Base-by-base conservation (phyloP, 1,140 invertebrate species). In the Drosophila dunni region DNA sequence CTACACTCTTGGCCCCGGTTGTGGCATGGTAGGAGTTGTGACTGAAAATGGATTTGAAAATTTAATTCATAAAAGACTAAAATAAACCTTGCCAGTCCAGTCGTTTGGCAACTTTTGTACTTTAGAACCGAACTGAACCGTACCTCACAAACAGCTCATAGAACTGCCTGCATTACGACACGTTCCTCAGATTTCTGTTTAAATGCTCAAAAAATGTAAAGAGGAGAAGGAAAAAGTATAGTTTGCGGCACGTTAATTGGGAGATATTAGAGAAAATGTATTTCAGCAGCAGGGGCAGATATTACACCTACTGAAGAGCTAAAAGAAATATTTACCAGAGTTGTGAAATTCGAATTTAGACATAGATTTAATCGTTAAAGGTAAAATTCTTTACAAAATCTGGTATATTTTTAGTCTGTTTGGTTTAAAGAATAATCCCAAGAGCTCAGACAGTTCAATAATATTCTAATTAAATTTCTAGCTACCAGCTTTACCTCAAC, bases 11-110 rank as follows among this genome's bases (percentile, higher is more conserved):
- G 51, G 34, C 62, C 40, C 10, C 9, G 24, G 17, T 51, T 38
- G 46, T 46, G 61, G 63, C 75, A 66, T 54, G 76, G 62, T 83
- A 64, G 63, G 72, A 76, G 67, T 69, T 74, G 75, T 77, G 68
- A 13, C 17, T 70, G 58, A 34, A 66, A 66, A 67, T 66, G 64
- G 63, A 75, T 74, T 74, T 74, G 34, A 74, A 29, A 71, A 84
- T 86, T 53, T 89, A 83, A 86, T 86, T 89, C 84, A 86, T 89
- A 64, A 86, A 86, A 85, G 75, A 72, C 54, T 53, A 53, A 45
- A 15, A 50, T 15, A 45, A 45, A 48, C 11, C 42, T 53, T 57
- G 70, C 54, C 79, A 72, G 71, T 72, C 44, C 79, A 72, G 75
- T 72, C 44, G 81, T 76, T 82, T 88, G 75, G 83, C 83, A 24